phyloP scores from a whole-genome alignment of 2,888 invertebrate genomes.

The Sinotaia quadrata region DNA sequence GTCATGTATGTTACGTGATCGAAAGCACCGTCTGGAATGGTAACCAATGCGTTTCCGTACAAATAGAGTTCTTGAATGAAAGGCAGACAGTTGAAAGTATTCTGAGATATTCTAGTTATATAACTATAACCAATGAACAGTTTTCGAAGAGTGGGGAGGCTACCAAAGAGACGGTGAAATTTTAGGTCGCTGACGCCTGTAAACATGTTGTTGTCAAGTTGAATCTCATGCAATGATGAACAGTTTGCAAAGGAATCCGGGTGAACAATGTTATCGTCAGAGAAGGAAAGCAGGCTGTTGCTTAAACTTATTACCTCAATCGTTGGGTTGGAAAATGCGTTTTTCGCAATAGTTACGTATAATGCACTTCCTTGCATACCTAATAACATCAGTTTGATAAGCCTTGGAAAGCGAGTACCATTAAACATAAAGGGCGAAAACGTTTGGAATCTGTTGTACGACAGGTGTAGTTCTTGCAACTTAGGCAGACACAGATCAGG shows the following conservation, averaged over 20 bases:
- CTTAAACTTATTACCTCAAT: constrained; percentile 17
- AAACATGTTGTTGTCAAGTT: constrained; percentile 15
- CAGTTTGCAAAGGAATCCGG: constrained; percentile 13
- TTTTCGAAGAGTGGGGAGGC: constrained; percentile 13
- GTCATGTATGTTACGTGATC: background rate
- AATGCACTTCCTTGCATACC: too few relatives aligned
- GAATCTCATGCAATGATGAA: background rate
- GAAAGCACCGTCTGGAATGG: constrained; percentile 1
- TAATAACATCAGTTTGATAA: constrained; percentile 2
- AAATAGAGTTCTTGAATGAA: background rate
- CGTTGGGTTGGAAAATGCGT: too few relatives aligned
- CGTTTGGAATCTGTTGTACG: too few relatives aligned
- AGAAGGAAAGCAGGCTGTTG: constrained; percentile 18
- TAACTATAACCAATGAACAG: constrained; percentile 13
- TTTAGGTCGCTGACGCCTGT: background rate
- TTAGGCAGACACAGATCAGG: constrained; percentile 2
- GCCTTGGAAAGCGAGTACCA: constrained; percentile 12
- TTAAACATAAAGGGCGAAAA: too few relatives aligned
- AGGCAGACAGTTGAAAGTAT: background rate
- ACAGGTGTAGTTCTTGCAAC: constrained; percentile 7
- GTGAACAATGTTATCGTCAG: background rate
- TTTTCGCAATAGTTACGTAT: too few relatives aligned
- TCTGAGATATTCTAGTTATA: background rate
- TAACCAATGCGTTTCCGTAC: background rate
- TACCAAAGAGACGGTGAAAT: constrained; percentile 8